phyloP scores from a whole-genome alignment of 2,888 invertebrate genomes.

The Trichogramma evanescens region DNA sequence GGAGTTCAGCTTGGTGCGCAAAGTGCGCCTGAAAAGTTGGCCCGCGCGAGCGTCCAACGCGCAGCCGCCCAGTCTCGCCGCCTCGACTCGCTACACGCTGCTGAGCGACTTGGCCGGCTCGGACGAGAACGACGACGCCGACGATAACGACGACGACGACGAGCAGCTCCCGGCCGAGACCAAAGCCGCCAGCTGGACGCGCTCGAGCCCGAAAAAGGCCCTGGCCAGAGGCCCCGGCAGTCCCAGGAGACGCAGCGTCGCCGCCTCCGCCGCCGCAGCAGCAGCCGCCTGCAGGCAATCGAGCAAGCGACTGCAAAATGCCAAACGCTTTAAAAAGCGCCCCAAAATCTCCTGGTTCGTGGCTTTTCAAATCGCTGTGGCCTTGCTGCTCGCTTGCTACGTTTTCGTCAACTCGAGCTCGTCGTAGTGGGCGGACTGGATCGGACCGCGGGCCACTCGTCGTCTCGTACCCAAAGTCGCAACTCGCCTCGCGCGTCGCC shows the following conservation, averaged over 20 bases:
- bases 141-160: background rate
- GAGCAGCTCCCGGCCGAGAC: background rate
- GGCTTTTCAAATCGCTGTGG: too few species aligned
- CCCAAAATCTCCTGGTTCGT: background rate
- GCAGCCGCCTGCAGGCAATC: too few species aligned
- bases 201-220: constrained; percentile 4
- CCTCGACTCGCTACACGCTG: constrained; percentile 20
- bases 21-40: constrained; percentile 17
- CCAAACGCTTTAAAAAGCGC: background rate
- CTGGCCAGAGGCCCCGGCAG: background rate
- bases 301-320: too few species aligned
- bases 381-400: too few species aligned
- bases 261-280: background rate
- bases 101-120: background rate
- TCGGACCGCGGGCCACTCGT: too few species aligned
- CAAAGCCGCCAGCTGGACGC: background rate
- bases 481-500: too few species aligned
- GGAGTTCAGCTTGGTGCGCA: constrained; percentile 15
- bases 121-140: background rate
- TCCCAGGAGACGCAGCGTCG: background rate
- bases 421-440: too few species aligned
- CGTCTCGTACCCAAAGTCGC: too few species aligned
- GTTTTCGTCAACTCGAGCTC: too few species aligned
- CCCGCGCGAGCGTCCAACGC: constrained; percentile 10
- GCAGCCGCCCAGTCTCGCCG: constrained; percentile 2